Conservation (phyloP, 2,888 invertebrate species). For the Hyppa rectilinea region DNA sequence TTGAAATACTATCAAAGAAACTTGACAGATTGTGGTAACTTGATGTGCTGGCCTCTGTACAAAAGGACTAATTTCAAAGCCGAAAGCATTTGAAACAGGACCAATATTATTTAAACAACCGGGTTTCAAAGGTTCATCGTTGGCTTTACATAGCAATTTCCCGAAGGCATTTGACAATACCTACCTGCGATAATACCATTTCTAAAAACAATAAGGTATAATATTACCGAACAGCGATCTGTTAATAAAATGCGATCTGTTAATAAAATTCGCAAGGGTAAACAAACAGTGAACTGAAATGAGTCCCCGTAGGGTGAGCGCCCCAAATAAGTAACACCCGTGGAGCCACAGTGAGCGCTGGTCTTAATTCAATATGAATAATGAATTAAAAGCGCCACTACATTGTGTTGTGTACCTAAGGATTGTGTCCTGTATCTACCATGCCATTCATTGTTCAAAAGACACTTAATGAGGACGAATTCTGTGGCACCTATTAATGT, state of each 20-base stretch:
- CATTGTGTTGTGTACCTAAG: conserved; percentile 42
- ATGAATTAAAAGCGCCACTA: conserved; percentile 65
- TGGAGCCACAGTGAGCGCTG: conserved; percentile 52
- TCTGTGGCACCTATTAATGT: conserved; percentile 15
- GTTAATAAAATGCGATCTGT: conserved; percentile 44
- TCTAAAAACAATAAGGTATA: conserved; percentile 35
- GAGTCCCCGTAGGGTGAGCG: conserved; percentile 50
- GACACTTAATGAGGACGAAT: conserved; percentile 30
- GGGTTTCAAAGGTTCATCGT: conserved; percentile 1
- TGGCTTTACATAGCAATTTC: conserved; percentile 17
- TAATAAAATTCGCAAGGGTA: conserved; percentile 51
- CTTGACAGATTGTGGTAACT: too few relatives aligned
- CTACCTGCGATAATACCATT: conserved; percentile 19
- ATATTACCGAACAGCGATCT: conserved; percentile 27
- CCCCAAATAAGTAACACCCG: conserved; percentile 55
- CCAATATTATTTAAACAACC: conserved; percentile 7
- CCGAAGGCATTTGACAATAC: conserved; percentile 6
- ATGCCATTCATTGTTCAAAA: conserved; percentile 35
- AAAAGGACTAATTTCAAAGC: not conserved
- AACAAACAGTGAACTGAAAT: conserved; percentile 50
- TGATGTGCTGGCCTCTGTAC: too few relatives aligned
- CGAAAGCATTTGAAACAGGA: not conserved
- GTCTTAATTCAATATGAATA: conserved; percentile 72
- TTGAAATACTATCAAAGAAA: too few relatives aligned
- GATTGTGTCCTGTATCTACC: conserved; percentile 43